These are phyloP conservation scores for Characodon lateralis DNA, from an alignment of 2,797 vertebrate genomes.

Conservation along the genomic window DNA sequence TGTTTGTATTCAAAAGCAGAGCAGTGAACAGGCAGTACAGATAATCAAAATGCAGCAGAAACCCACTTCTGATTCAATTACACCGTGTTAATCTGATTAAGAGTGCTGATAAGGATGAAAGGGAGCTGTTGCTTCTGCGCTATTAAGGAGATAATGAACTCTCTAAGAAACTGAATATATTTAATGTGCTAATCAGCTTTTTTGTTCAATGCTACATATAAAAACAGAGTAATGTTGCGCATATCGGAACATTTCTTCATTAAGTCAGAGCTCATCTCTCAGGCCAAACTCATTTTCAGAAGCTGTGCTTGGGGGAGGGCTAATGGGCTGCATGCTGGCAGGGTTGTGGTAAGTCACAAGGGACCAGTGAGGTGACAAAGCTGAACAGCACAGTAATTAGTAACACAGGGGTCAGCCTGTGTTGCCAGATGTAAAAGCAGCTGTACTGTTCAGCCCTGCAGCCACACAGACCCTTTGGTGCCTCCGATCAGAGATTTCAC, in stretches of 20 bases:
- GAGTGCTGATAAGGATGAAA: slow-evolving; percentile 32
- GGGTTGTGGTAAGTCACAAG: slow-evolving; percentile 57
- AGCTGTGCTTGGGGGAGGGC: slow-evolving; percentile 37
- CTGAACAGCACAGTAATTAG: slow-evolving; percentile 67
- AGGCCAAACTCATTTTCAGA: slow-evolving; percentile 18
- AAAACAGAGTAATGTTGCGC: neutral
- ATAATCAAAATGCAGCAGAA: slow-evolving; percentile 34
- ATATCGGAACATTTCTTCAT: neutral
- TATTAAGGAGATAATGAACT: slow-evolving; percentile 22
- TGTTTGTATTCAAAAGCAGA: slow-evolving; percentile 33
- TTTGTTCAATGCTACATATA: neutral
- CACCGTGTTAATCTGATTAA: slow-evolving; percentile 26
- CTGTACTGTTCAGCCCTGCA: slow-evolving; percentile 48
- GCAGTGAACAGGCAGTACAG: slow-evolving; percentile 20
- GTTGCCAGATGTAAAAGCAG: slow-evolving; percentile 55
- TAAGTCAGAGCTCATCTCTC: slow-evolving; percentile 2
- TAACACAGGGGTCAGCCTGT: slow-evolving; percentile 73
- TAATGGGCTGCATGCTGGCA: slow-evolving; percentile 24
- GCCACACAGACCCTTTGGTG: slow-evolving; percentile 53
- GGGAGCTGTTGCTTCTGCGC: slow-evolving; percentile 16
- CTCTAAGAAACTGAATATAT: neutral
- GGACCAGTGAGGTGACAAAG: slow-evolving; percentile 58
- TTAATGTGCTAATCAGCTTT: too few species aligned
- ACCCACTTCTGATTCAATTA: slow-evolving; percentile 46
- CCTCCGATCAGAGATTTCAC: slow-evolving; percentile 31